phyloP scores from a whole-genome alignment of 1,140 invertebrate species.

The Neocloeon triangulifer region DNA sequence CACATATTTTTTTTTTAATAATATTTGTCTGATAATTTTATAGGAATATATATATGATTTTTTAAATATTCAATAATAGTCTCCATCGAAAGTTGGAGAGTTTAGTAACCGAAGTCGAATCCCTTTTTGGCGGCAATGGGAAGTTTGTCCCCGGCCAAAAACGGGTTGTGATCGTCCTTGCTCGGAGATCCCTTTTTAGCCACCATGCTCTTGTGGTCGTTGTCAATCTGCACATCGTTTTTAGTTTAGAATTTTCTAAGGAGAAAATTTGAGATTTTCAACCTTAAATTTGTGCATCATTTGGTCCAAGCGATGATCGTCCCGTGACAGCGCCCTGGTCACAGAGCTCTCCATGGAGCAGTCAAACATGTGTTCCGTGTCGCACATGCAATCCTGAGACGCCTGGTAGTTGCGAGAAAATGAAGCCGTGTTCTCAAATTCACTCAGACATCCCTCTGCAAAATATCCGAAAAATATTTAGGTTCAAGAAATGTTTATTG shows the following conservation, averaged over 20 bases:
- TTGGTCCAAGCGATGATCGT: conserved; percentile 20
- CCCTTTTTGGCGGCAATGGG: conserved; percentile 77
- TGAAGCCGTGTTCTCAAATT: conserved; percentile 87
- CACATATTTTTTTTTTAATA: too few relatives aligned
- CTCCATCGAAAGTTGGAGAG: neutral
- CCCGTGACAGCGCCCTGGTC: conserved; percentile 11
- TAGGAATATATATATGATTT: too few relatives aligned
- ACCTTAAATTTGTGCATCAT: conserved; percentile 30
- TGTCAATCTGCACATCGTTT: too few relatives aligned
- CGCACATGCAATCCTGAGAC: conserved; percentile 89
- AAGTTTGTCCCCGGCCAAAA: conserved; percentile 52
- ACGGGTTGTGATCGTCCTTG: conserved; percentile 34
- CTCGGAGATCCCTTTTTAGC: neutral
- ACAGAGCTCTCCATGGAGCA: conserved; percentile 60
- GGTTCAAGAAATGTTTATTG: too few relatives aligned
- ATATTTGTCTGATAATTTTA: too few relatives aligned
- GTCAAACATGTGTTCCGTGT: conserved; percentile 95
- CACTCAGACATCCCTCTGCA: conserved; percentile 66
- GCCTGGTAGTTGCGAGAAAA: conserved; percentile 89
- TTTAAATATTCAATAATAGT: too few relatives aligned
- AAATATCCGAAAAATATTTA: too few relatives aligned
- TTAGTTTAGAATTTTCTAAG: too few relatives aligned
- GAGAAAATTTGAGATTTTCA: conserved; percentile 13
- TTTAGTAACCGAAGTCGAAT: conserved; percentile 27
- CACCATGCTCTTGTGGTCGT: neutral